Percentiles rank a stretch among this genome's conserved stretches.
These are phyloP conservation scores for Melanotaenia trifasciata DNA, from an alignment of 2,797 vertebrate species.

Conservation along the genomic window DNA sequence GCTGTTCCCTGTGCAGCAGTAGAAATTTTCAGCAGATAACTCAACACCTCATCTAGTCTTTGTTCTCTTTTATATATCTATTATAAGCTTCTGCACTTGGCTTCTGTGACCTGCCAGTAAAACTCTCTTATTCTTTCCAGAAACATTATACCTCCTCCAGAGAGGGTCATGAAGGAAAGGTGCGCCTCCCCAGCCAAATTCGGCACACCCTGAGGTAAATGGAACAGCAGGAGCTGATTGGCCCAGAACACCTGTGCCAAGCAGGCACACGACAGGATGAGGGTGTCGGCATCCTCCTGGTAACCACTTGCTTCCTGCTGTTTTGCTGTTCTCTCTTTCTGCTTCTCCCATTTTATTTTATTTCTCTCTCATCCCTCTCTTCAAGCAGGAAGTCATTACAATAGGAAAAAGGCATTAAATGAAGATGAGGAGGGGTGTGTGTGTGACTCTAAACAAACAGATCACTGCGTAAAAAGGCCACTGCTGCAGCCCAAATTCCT, in stretches of 20 bases:
- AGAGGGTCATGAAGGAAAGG: slow-evolving; percentile 59
- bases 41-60: slow-evolving; percentile 60
- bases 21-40: slow-evolving; percentile 71
- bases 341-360: slow-evolving; percentile 21
- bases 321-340: slow-evolving; percentile 78
- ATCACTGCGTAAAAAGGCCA: slow-evolving; percentile 22
- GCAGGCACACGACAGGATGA: slow-evolving; percentile 94
- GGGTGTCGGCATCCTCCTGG: slow-evolving; percentile 89
- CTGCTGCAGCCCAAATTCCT: slow-evolving; percentile 41
- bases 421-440: slow-evolving; percentile 68
- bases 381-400: slow-evolving; percentile 91
- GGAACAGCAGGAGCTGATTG: slow-evolving; percentile 68
- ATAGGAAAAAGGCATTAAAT: slow-evolving; percentile 72
- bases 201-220: slow-evolving; percentile 88
- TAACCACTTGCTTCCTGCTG: slow-evolving; percentile 89
- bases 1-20: slow-evolving; percentile 57
- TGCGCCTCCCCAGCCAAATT: slow-evolving; percentile 84
- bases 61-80: slow-evolving; percentile 65
- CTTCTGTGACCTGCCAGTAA: slow-evolving; percentile 29
- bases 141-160: slow-evolving; percentile 70
- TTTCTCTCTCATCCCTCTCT: slow-evolving; percentile 56
- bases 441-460: slow-evolving; percentile 39
- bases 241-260: slow-evolving; percentile 87
- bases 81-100: slow-evolving; percentile 40
- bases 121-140: slow-evolving; percentile 68